phyloP scores from a whole-genome alignment of 2,888 invertebrate genomes.

The Chloroclystis v-ata region DNA sequence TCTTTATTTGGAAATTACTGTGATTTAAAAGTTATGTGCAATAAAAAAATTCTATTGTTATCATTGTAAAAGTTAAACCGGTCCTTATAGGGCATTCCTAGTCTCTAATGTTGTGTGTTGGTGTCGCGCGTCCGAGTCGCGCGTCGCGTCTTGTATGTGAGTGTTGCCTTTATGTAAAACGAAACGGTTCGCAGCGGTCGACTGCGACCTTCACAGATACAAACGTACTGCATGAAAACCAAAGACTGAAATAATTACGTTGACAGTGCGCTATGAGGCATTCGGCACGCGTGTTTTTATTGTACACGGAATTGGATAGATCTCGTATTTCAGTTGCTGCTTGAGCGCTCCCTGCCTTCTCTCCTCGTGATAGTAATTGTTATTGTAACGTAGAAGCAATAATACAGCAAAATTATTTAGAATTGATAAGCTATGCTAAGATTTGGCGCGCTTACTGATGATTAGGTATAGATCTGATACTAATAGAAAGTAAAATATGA shows the following conservation, averaged over 20 bases:
- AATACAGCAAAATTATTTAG: constrained; percentile 10
- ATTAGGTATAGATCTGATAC: constrained; percentile 15
- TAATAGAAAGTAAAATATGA: not conserved
- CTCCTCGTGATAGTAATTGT: constrained; percentile 1
- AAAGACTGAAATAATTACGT: constrained; percentile 60
- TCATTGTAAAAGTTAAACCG: constrained; percentile 20
- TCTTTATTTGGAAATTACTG: constrained; percentile 58
- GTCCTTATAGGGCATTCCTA: constrained; percentile 47
- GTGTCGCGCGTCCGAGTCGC: constrained; percentile 31
- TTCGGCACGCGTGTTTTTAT: not conserved
- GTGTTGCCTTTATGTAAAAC: not conserved
- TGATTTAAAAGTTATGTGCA: constrained; percentile 66
- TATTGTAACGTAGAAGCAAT: constrained; percentile 12
- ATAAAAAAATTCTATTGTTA: constrained; percentile 39
- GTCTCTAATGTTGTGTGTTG: constrained; percentile 47
- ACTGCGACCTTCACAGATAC: not conserved
- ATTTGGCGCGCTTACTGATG: constrained; percentile 17
- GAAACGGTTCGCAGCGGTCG: not conserved
- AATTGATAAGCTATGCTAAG: constrained; percentile 9
- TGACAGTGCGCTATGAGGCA: constrained; percentile 6
- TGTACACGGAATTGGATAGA: not conserved
- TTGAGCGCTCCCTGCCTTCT: not conserved
- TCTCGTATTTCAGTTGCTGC: not conserved
- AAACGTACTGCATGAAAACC: constrained; percentile 62
- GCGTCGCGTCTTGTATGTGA: not conserved